Evolutionary conservation across 1,140 invertebrate species (phyloP).

Genomic region (Lethocerus indicus): DNA sequence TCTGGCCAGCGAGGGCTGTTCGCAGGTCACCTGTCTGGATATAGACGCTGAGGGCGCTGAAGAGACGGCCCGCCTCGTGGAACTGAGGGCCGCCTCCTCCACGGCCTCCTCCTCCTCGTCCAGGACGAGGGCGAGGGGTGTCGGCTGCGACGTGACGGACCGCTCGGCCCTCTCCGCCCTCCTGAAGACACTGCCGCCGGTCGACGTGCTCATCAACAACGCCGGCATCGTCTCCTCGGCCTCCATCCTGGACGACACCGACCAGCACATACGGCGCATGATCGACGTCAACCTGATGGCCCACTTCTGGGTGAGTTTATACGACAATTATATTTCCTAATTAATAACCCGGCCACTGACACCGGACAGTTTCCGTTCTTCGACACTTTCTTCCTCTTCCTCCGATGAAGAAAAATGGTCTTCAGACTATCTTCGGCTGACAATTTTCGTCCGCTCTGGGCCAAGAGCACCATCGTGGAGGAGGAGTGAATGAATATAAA

Average conservation of each 20-base stretch:
- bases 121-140: too few relatives aligned
- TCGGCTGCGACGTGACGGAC: conserved; percentile 25
- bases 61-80: conserved; percentile 27
- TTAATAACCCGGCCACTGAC: too few relatives aligned
- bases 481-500: too few relatives aligned
- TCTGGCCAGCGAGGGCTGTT: conserved; percentile 37
- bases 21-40: conserved; percentile 45
- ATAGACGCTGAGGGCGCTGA: conserved; percentile 33
- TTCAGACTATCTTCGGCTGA: too few relatives aligned
- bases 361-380: too few relatives aligned
- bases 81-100: conserved; percentile 11
- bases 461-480: too few relatives aligned
- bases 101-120: too few relatives aligned
- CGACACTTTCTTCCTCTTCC: too few relatives aligned
- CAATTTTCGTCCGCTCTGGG: too few relatives aligned
- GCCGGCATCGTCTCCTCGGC: conserved; percentile 20
- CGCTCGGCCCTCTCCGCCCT: conserved; percentile 16
- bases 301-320: conserved; percentile 21
- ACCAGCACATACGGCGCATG: conserved; percentile 15
- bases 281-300: conserved; percentile 19
- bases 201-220: conserved; percentile 21
- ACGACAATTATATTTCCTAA: too few relatives aligned
- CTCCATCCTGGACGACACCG: conserved; percentile 12
- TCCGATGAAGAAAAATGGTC: too few relatives aligned
- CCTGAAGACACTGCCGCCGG: conserved; percentile 12